Percentiles rank a stretch among this genome's conserved stretches.
These are phyloP conservation scores for Automeris io DNA, from an alignment of 2,888 invertebrate genomes.

Conservation along the genomic window DNA sequence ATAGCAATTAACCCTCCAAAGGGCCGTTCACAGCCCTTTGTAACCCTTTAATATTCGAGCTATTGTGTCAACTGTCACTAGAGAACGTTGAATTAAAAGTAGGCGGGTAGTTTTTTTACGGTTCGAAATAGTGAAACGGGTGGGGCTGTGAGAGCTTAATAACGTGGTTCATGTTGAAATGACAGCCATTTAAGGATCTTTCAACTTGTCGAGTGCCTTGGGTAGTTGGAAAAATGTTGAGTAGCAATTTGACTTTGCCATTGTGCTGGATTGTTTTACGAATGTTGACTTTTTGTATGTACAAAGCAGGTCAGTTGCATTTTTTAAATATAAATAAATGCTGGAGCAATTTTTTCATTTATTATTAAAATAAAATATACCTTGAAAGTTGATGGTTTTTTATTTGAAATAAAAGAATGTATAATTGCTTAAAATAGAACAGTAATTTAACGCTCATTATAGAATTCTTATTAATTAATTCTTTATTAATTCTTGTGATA, in stretches of 20 bases:
- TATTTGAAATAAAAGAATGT: too few relatives aligned
- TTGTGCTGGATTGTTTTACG: constrained; percentile 10
- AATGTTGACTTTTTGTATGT: too few relatives aligned
- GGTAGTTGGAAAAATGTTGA: constrained; percentile 22
- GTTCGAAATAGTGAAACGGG: constrained; percentile 35
- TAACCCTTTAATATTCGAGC: constrained; percentile 59
- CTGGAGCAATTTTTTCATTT: too few relatives aligned
- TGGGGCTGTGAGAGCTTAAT: constrained; percentile 63
- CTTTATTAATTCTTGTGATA: too few relatives aligned
- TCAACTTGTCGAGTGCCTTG: constrained; percentile 28
- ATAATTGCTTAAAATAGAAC: too few relatives aligned
- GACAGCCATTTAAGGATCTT: constrained; percentile 54
- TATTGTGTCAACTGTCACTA: constrained; percentile 73
- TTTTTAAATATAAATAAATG: too few relatives aligned
- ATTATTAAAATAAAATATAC: too few relatives aligned
- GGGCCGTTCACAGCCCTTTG: constrained; percentile 58
- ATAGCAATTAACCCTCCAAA: constrained; percentile 69
- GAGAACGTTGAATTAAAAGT: constrained; percentile 60
- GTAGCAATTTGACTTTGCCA: constrained; percentile 30
- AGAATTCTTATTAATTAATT: too few relatives aligned
- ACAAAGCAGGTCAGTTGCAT: too few relatives aligned
- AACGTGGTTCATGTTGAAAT: constrained; percentile 43
- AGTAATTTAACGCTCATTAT: too few relatives aligned
- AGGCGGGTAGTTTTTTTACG: constrained; percentile 54
- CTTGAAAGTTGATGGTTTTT: too few relatives aligned